Base-by-base conservation (phyloP, 2,888 invertebrate species). In the Mystacides longicornis region DNA sequence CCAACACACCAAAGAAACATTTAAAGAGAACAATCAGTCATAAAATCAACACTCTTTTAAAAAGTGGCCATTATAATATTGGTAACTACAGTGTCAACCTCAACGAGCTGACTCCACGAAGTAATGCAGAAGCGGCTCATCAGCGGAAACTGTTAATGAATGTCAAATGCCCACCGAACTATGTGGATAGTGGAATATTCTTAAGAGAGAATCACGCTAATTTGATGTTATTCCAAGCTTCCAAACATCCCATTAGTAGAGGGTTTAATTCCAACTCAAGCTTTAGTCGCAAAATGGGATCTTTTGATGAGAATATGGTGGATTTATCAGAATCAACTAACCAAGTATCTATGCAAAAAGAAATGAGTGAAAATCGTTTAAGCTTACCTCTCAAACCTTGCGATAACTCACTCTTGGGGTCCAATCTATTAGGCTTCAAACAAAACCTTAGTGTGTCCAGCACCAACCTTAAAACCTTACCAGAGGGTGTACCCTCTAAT, bases 401-500 rank as follows among this genome's bases (percentile, higher is more conserved):
- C 48, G 60, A 60, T 27, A 58, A 61, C 31, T 60, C 56, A 46
- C 51, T 63, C 20, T 64, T 78, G 14, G 79, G 78, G 19, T 77
- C 81, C 2, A 83, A 81, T 68, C 67, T 83, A 57, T 72, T 79
- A 52, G 79, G 78, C 59, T 82, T 82, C 64, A 82, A 82, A 57
- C 82, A 80, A 23, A 82, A 81, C 66, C 68, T 79, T 33, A 83
- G 82, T 64, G 81, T 84, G 5, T 85, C 85, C 1, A 85, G 83
- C 64, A 85, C 85, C 27, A 86, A 86, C 63, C 70, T 86, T 43
- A 86, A 86, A 69, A 86, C 86, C 0, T 66, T 86, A 42, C 86
- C 86, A 0, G 86, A 86, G 73, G 81, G 85, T 1, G 80, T 85
- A 61, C 83, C 85, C 0, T 74, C 86, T 4, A 85, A 83, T 56